These are phyloP conservation scores for Hoplostethus atlanticus DNA, from an alignment of 2,797 vertebrate species.

Conservation along the genomic window DNA sequence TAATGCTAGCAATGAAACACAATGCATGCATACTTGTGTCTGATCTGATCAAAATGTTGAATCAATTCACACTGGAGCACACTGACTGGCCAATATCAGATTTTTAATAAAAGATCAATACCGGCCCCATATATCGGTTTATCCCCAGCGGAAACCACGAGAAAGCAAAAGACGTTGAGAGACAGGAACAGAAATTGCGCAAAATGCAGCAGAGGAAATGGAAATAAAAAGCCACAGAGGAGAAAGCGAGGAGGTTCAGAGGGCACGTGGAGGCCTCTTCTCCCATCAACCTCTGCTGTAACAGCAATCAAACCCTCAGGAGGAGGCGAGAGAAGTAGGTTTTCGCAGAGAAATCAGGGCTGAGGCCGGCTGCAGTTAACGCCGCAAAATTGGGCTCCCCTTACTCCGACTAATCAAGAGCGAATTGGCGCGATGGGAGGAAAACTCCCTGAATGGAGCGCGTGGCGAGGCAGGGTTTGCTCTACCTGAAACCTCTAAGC, in stretches of 20 bases:
- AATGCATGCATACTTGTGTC: no score
- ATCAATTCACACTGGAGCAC: no score
- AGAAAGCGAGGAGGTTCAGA: slow-evolving; percentile 19
- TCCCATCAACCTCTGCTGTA: slow-evolving; percentile 43
- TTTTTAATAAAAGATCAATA: no score
- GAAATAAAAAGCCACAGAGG: slow-evolving; percentile 24
- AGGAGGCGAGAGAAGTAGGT: slow-evolving; percentile 6
- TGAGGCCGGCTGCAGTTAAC: slow-evolving; percentile 31
- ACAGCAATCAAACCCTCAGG: slow-evolving; percentile 34
- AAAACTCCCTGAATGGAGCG: slow-evolving; percentile 25
- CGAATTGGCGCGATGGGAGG: slow-evolving; percentile 41
- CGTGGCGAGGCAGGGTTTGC: slow-evolving; percentile 5
- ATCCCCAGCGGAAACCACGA: neutral
- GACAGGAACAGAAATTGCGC: neutral
- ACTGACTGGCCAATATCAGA: no score
- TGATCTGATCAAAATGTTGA: no score
- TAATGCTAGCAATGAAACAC: no score
- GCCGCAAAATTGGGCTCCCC: slow-evolving; percentile 35
- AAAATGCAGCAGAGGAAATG: neutral
- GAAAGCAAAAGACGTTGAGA: neutral
- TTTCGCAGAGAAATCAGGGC: neutral
- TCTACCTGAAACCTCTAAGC: neutral
- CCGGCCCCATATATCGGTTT: no score
- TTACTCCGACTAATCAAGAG: slow-evolving; percentile 31
- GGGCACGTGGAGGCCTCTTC: slow-evolving; percentile 10